phyloP scores from a whole-genome alignment of 2,797 vertebrate species.

The Lacerta agilis region DNA sequence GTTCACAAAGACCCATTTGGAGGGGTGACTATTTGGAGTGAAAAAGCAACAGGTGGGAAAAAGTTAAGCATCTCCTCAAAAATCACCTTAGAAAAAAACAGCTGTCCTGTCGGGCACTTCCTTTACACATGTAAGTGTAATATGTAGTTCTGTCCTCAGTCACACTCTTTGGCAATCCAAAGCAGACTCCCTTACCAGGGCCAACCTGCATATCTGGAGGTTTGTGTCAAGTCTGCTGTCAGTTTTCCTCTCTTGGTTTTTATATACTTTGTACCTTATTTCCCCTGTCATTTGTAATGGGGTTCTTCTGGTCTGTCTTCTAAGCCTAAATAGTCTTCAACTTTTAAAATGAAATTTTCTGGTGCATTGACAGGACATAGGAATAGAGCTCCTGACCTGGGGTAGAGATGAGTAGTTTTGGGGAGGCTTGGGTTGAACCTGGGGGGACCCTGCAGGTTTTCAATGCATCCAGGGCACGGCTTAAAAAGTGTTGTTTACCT shows the following conservation, averaged over 20 bases:
- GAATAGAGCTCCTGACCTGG: neutral
- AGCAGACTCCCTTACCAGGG: neutral
- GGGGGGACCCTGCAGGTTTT: too few relatives aligned
- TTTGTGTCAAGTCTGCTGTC: neutral
- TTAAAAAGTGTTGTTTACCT: neutral
- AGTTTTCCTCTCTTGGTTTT: neutral
- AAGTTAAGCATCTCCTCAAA: neutral
- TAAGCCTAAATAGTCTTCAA: neutral
- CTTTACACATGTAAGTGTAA: neutral
- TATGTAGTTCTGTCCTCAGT: too few relatives aligned
- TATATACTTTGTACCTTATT: neutral
- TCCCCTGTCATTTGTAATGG: neutral
- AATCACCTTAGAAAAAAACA: neutral
- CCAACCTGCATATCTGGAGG: neutral
- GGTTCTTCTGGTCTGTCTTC: neutral
- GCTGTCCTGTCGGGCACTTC: too few relatives aligned
- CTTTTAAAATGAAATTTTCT: neutral
- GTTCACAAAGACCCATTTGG: neutral
- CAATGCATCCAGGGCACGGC: too few relatives aligned
- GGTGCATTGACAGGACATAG: neutral
- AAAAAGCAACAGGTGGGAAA: neutral
- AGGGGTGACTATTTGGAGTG: neutral
- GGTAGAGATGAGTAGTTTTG: neutral
- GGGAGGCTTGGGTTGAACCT: neutral
- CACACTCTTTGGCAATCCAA: too few relatives aligned